Percentiles rank a stretch among this genome's conserved stretches.
Conservation (phyloP, 2,888 invertebrate species). For the Mechanitis messenoides region DNA sequence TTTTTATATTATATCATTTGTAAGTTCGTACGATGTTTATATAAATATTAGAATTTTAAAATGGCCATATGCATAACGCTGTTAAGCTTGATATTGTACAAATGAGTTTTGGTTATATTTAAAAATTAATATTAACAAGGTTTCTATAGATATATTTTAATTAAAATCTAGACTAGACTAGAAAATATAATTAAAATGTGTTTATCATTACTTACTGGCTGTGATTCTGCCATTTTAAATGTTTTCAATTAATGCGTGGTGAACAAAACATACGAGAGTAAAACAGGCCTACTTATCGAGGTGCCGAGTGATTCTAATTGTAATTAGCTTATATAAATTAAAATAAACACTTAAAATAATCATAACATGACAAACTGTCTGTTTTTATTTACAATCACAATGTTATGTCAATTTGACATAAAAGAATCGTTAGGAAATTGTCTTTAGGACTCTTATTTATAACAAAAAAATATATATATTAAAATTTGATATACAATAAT, state of each 20-base stretch:
- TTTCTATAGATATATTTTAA: background rate
- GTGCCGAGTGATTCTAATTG: background rate
- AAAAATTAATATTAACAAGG: background rate
- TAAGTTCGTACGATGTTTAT: too few relatives aligned
- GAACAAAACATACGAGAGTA: background rate
- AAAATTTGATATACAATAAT: too few relatives aligned
- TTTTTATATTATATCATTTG: background rate
- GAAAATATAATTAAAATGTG: background rate
- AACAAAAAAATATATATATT: background rate
- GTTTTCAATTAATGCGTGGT: background rate
- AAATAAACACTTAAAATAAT: slow-evolving; percentile 6
- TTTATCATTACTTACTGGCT: slow-evolving; percentile 37
- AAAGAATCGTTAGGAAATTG: background rate
- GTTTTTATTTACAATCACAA: background rate
- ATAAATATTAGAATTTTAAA: too few relatives aligned
- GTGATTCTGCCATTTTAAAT: slow-evolving; percentile 36
- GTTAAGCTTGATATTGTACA: background rate
- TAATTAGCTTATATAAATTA: background rate
- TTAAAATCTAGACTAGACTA: background rate
- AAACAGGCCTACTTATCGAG: background rate
- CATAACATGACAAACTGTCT: background rate
- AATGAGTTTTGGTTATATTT: background rate
- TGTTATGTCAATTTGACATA: background rate
- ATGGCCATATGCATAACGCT: too few relatives aligned
- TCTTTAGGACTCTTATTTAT: background rate